A percentile compares a stretch with the other conserved stretches of the same genome.
Evolutionary conservation across 1,140 invertebrate genomes (phyloP).

Genomic region (Mycetomoellerius zeteki): DNA sequence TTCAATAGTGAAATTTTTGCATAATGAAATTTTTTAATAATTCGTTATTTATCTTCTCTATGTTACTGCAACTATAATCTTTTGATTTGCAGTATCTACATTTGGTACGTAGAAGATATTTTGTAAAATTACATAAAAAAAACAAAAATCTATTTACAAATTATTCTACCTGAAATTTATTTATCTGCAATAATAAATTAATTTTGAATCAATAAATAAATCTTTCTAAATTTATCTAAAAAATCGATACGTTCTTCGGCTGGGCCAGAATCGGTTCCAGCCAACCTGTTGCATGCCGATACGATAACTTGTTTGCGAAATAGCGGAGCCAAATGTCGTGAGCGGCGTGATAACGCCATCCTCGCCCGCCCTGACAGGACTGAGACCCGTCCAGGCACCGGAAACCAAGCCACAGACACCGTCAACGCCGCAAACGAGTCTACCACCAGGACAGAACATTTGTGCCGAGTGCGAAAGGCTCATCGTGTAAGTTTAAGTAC

Average conservation of each 20-base stretch:
- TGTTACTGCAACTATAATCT: neutral
- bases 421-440: slow-evolving; percentile 87
- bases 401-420: slow-evolving; percentile 88
- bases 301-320: slow-evolving; percentile 78
- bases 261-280: slow-evolving; percentile 55
- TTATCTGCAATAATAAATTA: too few relatives aligned
- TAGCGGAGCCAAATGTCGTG: slow-evolving; percentile 83
- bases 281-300: slow-evolving; percentile 70
- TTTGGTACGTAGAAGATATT: neutral
- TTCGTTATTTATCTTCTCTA: neutral
- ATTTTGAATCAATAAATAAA: too few relatives aligned
- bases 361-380: slow-evolving; percentile 85
- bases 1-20: neutral
- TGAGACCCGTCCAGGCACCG: slow-evolving; percentile 91
- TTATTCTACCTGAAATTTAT: neutral
- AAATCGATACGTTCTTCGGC: slow-evolving; percentile 53
- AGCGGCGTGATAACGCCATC: slow-evolving; percentile 86
- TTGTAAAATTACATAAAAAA: neutral
- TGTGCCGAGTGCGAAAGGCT: slow-evolving; percentile 97
- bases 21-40: neutral
- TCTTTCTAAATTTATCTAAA: neutral
- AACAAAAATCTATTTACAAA: neutral
- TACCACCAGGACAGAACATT: slow-evolving; percentile 95
- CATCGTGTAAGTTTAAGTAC: slow-evolving; percentile 94
- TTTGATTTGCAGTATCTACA: neutral